Conservation (phyloP, 2,888 invertebrate genomes). For the Pyrrhia umbra region DNA sequence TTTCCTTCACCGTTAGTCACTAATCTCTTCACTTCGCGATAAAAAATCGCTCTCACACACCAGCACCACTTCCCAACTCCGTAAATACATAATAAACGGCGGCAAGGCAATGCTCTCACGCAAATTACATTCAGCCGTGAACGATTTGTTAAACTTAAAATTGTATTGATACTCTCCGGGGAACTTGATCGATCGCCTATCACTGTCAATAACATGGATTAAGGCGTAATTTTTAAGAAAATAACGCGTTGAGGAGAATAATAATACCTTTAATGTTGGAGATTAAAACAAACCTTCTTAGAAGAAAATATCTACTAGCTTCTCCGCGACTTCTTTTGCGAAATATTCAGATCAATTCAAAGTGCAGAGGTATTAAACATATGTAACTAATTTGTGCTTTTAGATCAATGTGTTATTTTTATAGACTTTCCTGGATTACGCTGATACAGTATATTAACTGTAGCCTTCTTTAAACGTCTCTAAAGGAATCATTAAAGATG, state of each 20-base stretch:
- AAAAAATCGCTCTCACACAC: slow-evolving; percentile 36
- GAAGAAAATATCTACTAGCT: too few species aligned
- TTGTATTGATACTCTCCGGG: slow-evolving; percentile 65
- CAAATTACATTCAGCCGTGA: slow-evolving; percentile 79
- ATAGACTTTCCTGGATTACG: too few species aligned
- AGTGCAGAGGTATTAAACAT: too few species aligned
- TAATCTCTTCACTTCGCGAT: background rate
- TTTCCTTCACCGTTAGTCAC: too few species aligned
- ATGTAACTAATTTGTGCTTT: too few species aligned
- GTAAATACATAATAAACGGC: slow-evolving; percentile 60
- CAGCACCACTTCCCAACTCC: slow-evolving; percentile 24
- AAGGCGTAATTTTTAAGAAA: slow-evolving; percentile 47
- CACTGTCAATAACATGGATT: slow-evolving; percentile 72
- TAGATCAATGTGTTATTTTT: too few species aligned
- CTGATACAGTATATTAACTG: too few species aligned
- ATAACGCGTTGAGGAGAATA: slow-evolving; percentile 11
- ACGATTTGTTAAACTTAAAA: slow-evolving; percentile 82
- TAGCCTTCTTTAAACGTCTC: too few species aligned
- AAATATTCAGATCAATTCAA: too few species aligned
- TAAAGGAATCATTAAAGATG: too few species aligned
- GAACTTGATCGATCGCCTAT: slow-evolving; percentile 80
- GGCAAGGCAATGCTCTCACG: slow-evolving; percentile 73
- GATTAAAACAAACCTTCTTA: background rate
- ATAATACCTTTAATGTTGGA: slow-evolving; percentile 32
- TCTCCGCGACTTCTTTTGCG: too few species aligned